Conservation (phyloP, 2,113 vertebrate species). For the Ammodytes dubius region DNA sequence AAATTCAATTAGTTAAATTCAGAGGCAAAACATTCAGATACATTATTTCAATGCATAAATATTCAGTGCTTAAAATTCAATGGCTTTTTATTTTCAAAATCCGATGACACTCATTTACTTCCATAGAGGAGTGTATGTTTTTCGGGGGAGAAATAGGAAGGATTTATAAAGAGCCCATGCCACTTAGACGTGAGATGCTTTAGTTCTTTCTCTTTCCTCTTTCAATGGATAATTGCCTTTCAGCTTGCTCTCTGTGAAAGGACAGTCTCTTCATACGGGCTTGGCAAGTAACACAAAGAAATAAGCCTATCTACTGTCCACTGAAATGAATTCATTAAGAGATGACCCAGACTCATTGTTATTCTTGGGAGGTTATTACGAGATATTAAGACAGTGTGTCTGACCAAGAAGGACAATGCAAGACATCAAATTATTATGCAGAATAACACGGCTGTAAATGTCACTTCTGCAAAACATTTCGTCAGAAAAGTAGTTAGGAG, state of each 20-base stretch:
- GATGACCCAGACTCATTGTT: constrained; percentile 68
- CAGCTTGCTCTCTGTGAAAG: constrained; percentile 43
- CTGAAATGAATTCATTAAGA: constrained; percentile 74
- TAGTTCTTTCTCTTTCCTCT: constrained; percentile 55
- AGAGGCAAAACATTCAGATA: no score
- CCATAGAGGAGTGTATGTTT: constrained; percentile 18
- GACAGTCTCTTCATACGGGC: constrained; percentile 19
- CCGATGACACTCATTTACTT: no score
- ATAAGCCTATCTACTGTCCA: constrained; percentile 71
- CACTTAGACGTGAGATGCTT: constrained; percentile 59
- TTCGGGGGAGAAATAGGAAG: constrained; percentile 24
- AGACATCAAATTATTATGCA: constrained; percentile 44
- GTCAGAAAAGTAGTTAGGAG: neutral
- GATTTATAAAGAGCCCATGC: constrained; percentile 40
- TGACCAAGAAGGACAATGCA: constrained; percentile 41
- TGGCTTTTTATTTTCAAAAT: no score
- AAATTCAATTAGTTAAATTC: no score
- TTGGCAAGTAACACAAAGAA: constrained; percentile 63
- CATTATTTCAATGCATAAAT: no score
- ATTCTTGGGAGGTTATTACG: constrained; percentile 55
- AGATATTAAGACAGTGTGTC: constrained; percentile 56
- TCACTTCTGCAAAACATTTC: constrained; percentile 38
- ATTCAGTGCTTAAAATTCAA: no score
- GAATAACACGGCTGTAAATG: constrained; percentile 56
- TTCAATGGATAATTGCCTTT: constrained; percentile 69